Evolutionary conservation across 2,888 invertebrate genomes (phyloP), one percentile per base, ranked within the genome.

Genomic region (Ophraella communa): DNA sequence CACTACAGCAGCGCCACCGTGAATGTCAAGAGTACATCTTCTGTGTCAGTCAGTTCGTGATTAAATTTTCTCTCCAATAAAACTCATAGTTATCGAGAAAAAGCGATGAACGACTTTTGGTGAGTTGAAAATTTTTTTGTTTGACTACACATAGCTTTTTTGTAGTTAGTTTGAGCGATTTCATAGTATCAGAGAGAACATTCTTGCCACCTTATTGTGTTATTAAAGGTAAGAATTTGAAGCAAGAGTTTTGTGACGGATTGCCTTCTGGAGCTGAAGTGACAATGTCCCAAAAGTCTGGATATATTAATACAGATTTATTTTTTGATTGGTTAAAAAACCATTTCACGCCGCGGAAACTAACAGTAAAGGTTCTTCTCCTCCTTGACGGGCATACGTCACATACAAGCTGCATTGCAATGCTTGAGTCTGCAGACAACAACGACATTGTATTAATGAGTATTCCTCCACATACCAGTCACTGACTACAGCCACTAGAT

Each of bases 401-500:
- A 5, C 55, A 42, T 23, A 42, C 42, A 7, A 21, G 7, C 10
- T n/a, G 44, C 24, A 4, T 42, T 56, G n/a, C n/a, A n/a, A n/a
- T n/a, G n/a, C n/a, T 56, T 14, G 23, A 56, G 42, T 42, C 44
- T 23, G 23, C 55, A 2, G 23, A 42, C 3, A 23, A 20, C 4
- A 56, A 56, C 24, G 42, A 42, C 23, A 56, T 21, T 11, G 4
- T 56, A 23, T 21, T 18, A 30, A 52, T 52, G 52, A 52, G 30
- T 52, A 52, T n/a, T n/a, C n/a, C n/a, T n/a, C n/a, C n/a, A n/a
- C n/a, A n/a, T n/a, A n/a, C n/a, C n/a, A n/a, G n/a, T n/a, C 52
- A 27, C 23, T 49, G 60, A 17, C 55, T 55, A 4, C 59, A 64
- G 39, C 58, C 51, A 17, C 27, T 63, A 14, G 51, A 60, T 27